Conservation (phyloP, 2,113 vertebrate species). For the Erpornis zantholeuca region DNA sequence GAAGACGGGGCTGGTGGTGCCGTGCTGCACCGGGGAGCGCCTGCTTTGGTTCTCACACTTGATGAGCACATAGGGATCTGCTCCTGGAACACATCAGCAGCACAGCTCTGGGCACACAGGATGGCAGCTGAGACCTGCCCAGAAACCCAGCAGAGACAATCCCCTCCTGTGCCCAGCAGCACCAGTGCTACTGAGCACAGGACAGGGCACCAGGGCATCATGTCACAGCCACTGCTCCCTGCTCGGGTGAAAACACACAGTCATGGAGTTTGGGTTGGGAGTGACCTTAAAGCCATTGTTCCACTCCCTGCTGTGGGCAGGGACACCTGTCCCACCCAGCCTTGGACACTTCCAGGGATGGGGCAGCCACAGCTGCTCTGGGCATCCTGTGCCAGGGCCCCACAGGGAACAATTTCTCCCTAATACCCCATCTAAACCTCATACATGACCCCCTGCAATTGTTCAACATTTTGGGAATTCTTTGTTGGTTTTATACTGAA, state of each 20-base stretch:
- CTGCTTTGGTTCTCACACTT: slow-evolving; percentile 81
- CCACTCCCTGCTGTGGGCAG: fast-evolving
- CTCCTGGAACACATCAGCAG: slow-evolving; percentile 72
- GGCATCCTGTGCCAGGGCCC: neutral
- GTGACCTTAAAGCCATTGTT: neutral
- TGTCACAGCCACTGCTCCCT: fast-evolving
- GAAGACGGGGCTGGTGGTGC: slow-evolving; percentile 78
- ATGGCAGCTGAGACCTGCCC: neutral
- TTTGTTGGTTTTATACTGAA: neutral
- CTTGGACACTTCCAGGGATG: neutral
- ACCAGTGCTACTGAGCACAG: neutral
- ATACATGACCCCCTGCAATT: fast-evolving
- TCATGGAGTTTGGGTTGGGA: neutral
- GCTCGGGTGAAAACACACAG: neutral
- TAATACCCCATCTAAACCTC: neutral
- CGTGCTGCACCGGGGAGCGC: slow-evolving; percentile 71
- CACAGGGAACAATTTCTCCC: neutral
- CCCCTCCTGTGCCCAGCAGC: neutral
- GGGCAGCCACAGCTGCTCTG: neutral
- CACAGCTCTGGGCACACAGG: neutral
- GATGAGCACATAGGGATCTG: slow-evolving; percentile 87
- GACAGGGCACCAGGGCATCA: neutral
- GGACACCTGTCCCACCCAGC: neutral
- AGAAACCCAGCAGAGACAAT: neutral
- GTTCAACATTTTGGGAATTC: neutral